These are phyloP conservation scores for Drosophila seclusa DNA, from an alignment of 2,888 invertebrate genomes.

Conservation along the genomic window DNA sequence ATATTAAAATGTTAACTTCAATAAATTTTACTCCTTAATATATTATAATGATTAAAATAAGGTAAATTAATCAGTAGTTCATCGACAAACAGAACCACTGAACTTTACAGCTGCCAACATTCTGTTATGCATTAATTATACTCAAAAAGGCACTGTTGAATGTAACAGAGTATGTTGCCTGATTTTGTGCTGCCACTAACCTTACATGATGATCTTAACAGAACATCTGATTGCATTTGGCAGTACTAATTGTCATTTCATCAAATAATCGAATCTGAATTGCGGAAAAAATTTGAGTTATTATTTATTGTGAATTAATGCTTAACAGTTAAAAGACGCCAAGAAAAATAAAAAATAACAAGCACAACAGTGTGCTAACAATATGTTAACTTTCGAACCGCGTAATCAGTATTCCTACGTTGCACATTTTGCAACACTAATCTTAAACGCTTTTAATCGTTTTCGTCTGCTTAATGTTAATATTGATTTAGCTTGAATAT, in stretches of 20 bases:
- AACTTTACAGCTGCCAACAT: neutral
- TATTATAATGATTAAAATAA: neutral
- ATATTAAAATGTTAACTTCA: neutral
- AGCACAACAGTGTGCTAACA: neutral
- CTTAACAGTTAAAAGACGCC: neutral
- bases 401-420: neutral
- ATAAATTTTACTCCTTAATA: neutral
- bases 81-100: neutral
- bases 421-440: constrained; percentile 41
- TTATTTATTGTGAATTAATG: neutral
- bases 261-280: neutral
- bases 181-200: neutral
- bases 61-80: neutral
- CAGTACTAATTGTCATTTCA: neutral
- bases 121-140: neutral
- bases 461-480: constrained; percentile 31
- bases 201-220: neutral
- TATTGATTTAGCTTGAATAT: neutral
- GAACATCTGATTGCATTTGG: neutral
- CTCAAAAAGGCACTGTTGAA: constrained; percentile 8
- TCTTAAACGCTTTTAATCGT: constrained; percentile 20
- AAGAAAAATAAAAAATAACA: neutral
- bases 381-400: neutral
- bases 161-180: neutral
- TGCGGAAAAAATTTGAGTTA: neutral